Evolutionary conservation across 2,888 invertebrate genomes (phyloP).

Genomic region (Clistopyga incitator): DNA sequence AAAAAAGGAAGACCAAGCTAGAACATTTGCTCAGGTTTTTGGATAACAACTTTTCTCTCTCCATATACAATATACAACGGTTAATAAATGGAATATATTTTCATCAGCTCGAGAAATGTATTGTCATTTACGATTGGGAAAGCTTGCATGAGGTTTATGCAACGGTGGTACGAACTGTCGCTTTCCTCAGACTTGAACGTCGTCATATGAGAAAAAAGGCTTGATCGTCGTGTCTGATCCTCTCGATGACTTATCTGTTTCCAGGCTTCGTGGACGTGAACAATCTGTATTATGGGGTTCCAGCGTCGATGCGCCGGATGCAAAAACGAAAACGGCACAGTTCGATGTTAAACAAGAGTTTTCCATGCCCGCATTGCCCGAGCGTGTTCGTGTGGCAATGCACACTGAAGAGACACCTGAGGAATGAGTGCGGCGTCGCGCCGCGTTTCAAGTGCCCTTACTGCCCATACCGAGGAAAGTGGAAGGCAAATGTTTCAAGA

Average conservation of each 20-base stretch:
- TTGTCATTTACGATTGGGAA: neutral
- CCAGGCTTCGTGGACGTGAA: constrained; percentile 31
- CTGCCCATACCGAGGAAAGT: constrained; percentile 77
- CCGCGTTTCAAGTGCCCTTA: constrained; percentile 76
- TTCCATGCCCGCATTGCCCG: constrained; percentile 71
- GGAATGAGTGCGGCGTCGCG: constrained; percentile 74
- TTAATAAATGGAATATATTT: neutral
- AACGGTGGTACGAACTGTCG: constrained; percentile 6
- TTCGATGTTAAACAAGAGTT: constrained; percentile 34
- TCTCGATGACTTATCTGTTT: constrained; percentile 47
- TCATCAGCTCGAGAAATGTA: neutral
- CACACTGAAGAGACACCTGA: constrained; percentile 72
- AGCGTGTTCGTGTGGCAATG: constrained; percentile 72
- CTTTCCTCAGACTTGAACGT: neutral
- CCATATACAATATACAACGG: no score
- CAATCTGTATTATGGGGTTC: neutral
- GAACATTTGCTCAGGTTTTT: neutral
- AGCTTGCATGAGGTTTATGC: constrained; percentile 19
- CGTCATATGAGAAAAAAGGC: neutral
- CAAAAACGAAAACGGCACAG: constrained; percentile 24
- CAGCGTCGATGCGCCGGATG: neutral
- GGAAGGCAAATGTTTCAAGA: constrained; percentile 73
- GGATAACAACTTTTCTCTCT: no score
- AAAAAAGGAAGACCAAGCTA: neutral
- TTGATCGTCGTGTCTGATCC: constrained; percentile 15